These are phyloP conservation scores for Aproaerema taeniolella DNA, from an alignment of 2,888 invertebrate species.

Conservation along the genomic window DNA sequence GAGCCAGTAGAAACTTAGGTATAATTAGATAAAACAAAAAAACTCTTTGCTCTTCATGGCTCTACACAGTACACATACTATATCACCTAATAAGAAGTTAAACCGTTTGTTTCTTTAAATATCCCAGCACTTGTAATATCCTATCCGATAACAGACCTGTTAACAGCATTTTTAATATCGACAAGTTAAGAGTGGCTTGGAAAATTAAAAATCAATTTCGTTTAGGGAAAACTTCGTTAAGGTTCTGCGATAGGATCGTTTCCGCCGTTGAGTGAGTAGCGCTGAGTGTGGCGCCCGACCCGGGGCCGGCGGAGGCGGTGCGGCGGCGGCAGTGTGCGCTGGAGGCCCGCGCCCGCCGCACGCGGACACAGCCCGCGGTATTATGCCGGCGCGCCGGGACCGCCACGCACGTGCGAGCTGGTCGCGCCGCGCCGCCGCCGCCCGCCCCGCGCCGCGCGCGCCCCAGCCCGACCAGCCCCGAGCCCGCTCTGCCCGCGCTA, in stretches of 20 bases:
- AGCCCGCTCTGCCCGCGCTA: slow-evolving; percentile 37
- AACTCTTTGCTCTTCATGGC: too few relatives aligned
- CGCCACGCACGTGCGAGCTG: slow-evolving; percentile 38
- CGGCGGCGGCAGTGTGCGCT: slow-evolving; percentile 24
- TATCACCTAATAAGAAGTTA: background rate
- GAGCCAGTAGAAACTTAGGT: too few relatives aligned
- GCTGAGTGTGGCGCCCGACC: slow-evolving; percentile 24
- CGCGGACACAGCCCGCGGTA: slow-evolving; percentile 30
- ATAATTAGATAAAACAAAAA: too few relatives aligned
- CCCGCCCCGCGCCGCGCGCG: slow-evolving; percentile 52
- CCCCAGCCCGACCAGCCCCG: slow-evolving; percentile 43
- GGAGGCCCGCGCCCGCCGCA: slow-evolving; percentile 31
- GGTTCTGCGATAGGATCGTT: too few relatives aligned
- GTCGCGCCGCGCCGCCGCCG: slow-evolving; percentile 63
- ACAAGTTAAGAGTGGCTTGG: background rate
- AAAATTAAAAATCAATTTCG: background rate
- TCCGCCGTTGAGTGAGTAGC: background rate
- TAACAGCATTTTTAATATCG: too few relatives aligned
- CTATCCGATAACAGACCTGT: too few relatives aligned
- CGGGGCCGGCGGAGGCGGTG: slow-evolving; percentile 28
- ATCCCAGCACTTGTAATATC: too few relatives aligned
- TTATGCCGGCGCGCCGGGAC: slow-evolving; percentile 32
- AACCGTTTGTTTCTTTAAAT: too few relatives aligned
- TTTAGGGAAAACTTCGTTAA: too few relatives aligned
- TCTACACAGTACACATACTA: background rate